Evolutionary conservation across 2,113 vertebrate genomes (phyloP).

Genomic region (Neopipo cinnamomea): DNA sequence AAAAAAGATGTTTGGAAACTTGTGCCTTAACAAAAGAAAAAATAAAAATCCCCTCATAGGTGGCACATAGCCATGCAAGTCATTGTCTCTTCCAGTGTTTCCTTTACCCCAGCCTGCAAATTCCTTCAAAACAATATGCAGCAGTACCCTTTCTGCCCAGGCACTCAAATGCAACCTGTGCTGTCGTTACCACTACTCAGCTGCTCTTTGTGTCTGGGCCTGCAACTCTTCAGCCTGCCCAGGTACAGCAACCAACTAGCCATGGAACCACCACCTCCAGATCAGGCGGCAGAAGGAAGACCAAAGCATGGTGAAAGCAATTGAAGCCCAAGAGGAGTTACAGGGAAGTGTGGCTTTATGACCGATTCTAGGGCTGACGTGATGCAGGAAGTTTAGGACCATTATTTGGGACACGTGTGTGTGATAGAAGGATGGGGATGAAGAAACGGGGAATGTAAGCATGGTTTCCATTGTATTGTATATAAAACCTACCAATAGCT

Average conservation of each 20-base stretch:
- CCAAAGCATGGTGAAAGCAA: not conserved
- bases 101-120: not conserved
- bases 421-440: not conserved
- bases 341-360: not conserved
- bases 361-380: not conserved
- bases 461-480: not conserved
- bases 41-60: not conserved
- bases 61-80: accelerated
- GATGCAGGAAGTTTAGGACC: not conserved
- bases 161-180: not conserved
- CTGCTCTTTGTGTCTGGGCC: not conserved
- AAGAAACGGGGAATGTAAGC: not conserved
- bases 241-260: accelerated
- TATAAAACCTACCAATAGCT: not conserved
- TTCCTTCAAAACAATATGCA: not conserved
- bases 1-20: not conserved
- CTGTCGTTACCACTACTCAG: not conserved
- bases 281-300: not conserved
- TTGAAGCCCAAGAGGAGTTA: not conserved
- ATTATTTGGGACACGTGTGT: not conserved
- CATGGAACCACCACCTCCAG: not conserved
- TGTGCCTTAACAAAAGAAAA: not conserved
- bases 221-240: not conserved
- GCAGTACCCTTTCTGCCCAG: not conserved
- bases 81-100: not conserved